Evolutionary conservation across 2,888 invertebrate genomes (phyloP).

Genomic region (Sminthurides aquaticus): DNA sequence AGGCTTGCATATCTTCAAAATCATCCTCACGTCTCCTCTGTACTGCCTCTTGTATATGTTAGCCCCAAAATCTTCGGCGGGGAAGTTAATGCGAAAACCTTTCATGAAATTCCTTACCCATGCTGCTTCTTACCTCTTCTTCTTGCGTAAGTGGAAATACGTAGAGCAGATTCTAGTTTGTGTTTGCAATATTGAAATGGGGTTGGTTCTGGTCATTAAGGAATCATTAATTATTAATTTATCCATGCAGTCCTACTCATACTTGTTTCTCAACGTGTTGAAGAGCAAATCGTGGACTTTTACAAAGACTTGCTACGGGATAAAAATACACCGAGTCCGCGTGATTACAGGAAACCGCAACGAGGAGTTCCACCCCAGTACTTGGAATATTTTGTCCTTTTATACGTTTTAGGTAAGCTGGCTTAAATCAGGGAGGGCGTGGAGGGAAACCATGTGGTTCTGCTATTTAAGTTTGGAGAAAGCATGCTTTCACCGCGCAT

Average conservation of each 20-base stretch:
- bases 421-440: no score
- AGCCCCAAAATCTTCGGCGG: conserved; percentile 70
- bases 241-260: conserved; percentile 89
- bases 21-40: conserved; percentile 63
- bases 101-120: conserved; percentile 96
- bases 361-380: conserved; percentile 78
- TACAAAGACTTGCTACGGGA: conserved; percentile 58
- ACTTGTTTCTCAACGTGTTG: conserved; percentile 89
- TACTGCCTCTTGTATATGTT: conserved; percentile 79
- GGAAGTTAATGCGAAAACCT: conserved; percentile 80
- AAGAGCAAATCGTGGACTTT: conserved; percentile 70
- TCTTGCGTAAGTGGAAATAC: conserved; percentile 86
- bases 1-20: conserved; percentile 16
- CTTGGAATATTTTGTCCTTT: conserved; percentile 70
- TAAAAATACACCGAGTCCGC: conserved; percentile 56
- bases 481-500: no score
- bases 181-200: no score
- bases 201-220: neutral
- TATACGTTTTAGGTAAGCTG: conserved; percentile 72
- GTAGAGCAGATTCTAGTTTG: no score
- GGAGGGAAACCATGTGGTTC: no score
- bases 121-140: conserved; percentile 87
- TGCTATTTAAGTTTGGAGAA: no score
- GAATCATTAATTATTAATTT: no score
- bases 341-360: conserved; percentile 54